Base-by-base conservation (phyloP, 2,113 vertebrate genomes). In the Myodes glareolus region DNA sequence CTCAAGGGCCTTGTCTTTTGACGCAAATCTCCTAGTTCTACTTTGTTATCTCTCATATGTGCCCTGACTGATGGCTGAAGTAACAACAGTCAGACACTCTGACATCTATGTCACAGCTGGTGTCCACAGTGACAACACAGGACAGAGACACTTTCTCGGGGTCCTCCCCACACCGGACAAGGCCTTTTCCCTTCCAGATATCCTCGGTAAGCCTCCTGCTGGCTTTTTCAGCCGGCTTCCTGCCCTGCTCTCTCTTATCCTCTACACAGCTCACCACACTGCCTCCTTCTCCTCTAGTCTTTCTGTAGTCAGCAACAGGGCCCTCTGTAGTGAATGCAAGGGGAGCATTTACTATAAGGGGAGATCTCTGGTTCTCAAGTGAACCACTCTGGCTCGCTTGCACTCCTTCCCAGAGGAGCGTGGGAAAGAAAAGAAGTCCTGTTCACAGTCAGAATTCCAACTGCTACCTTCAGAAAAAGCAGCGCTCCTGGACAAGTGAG, bases 361-460 rank as follows among this genome's bases (percentile, higher is more conserved):
- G 2, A 68, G 80, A 7, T 90, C 85, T 95, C 91, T 95, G 65
- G 36, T 85, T 92, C 86, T 70, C 39, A 47, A 42, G 73, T 3
- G 39, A 90, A 55, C 72, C 19, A 50, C 5, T 77, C 63, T 45
- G 75, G 70, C n/a, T 85, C 52, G 52, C 31, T 73, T 78, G 42
- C 10, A 36, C 14, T 88, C 86, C 73, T 94, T 86, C 45, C 36
- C 67, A 39, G n/a, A 93, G 92, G 63, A 89, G 78, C 39, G 63
- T 2, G 2, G 70, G 72, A 82, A 91, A 97, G 78, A 73, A 84
- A 92, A n/a, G n/a, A 55, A 39, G 86, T 52, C 39, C 77, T 87
- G 31, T 92, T 92, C 36, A 81, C 19, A 73, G 70, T 45, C 16
- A 47, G 73, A 19, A 70, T 33, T 31, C 19, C n/a, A 52, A 52